phyloP scores from a whole-genome alignment of 2,113 vertebrate species.

The Dicaeum eximium region DNA sequence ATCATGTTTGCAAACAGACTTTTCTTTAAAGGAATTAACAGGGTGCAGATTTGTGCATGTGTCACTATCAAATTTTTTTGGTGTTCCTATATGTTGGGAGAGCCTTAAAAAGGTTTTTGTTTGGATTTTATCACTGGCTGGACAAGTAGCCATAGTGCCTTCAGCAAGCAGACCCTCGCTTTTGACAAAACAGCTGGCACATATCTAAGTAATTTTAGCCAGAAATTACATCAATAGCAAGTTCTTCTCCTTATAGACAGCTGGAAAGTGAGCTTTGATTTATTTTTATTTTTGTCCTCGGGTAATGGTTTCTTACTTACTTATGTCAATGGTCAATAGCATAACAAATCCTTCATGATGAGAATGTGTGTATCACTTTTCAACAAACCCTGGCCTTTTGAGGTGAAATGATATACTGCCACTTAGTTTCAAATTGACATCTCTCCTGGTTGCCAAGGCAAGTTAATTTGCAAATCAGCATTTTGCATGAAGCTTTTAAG shows the following conservation, averaged over 20 bases:
- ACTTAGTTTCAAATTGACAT: conserved; percentile 7
- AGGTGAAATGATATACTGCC: conserved; percentile 30
- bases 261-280: conserved; percentile 43
- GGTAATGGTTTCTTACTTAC: conserved; percentile 33
- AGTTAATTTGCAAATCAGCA: conserved; percentile 17
- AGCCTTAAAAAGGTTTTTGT: not conserved
- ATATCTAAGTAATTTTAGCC: not conserved
- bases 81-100: not conserved
- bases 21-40: not conserved
- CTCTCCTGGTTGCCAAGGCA: not conserved
- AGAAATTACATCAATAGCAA: conserved; percentile 13
- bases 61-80: not conserved
- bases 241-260: conserved; percentile 8
- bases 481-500: not conserved
- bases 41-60: not conserved
- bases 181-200: not conserved
- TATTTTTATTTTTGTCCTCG: conserved; percentile 27
- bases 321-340: conserved; percentile 40
- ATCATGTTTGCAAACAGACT: not conserved
- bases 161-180: not conserved
- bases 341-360: conserved; percentile 42
- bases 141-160: not conserved
- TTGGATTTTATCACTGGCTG: not conserved
- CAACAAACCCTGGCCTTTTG: conserved; percentile 28
- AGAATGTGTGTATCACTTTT: conserved; percentile 16